Conservation (phyloP, 2,113 vertebrate species). For the Chunga burmeisteri region DNA sequence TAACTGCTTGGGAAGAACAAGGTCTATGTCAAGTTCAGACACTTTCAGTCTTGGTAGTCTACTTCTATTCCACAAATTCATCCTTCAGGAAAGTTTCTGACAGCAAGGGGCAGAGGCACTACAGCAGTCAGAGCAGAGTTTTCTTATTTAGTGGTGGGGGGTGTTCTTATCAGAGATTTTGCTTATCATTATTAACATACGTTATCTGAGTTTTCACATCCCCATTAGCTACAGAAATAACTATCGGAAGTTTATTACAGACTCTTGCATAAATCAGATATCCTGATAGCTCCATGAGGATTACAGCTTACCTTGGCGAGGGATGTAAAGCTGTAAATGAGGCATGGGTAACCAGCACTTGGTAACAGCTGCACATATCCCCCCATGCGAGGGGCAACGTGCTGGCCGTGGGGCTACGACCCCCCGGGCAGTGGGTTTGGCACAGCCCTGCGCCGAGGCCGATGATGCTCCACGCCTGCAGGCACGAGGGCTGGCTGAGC, state of each 20-base stretch:
- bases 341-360: accelerated
- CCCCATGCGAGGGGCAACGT: accelerated
- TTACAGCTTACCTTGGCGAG: background rate
- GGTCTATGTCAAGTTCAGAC: accelerated
- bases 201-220: constrained; percentile 17
- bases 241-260: background rate
- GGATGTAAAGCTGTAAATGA: background rate
- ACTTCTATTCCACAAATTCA: background rate
- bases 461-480: accelerated
- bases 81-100: background rate
- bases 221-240: constrained; percentile 41
- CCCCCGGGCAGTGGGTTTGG: background rate
- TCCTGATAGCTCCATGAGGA: background rate
- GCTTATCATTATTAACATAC: constrained; percentile 1
- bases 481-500: accelerated
- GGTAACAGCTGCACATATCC: accelerated
- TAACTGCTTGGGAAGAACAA: background rate
- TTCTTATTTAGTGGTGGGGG: background rate
- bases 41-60: background rate
- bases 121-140: background rate
- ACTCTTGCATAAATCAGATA: background rate
- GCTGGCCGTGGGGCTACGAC: background rate
- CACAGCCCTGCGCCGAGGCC: background rate
- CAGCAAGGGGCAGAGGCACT: background rate
- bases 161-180: background rate